These are phyloP conservation scores for Muscicapa adusta DNA, from an alignment of 2,113 vertebrate species.

Conservation along the genomic window DNA sequence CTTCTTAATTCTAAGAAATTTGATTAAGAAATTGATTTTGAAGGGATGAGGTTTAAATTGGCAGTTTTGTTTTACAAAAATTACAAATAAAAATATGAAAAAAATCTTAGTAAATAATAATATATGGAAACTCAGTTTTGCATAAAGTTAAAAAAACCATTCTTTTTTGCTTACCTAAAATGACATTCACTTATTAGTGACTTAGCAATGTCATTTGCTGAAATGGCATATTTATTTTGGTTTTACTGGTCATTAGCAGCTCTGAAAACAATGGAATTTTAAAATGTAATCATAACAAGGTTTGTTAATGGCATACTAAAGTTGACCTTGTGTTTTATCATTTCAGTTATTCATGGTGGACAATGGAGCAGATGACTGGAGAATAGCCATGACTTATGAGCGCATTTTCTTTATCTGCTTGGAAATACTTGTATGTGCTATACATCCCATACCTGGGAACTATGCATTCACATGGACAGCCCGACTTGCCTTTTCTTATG, in stretches of 20 bases:
- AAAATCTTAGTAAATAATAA: neutral
- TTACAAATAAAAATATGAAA: neutral
- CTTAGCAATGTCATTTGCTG: neutral
- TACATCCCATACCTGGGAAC: too few relatives aligned
- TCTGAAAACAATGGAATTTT: neutral
- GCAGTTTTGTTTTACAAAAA: neutral
- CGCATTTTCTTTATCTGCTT: constrained; percentile 97
- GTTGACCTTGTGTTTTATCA: constrained; percentile 61
- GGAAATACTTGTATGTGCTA: constrained; percentile 75
- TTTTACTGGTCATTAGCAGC: neutral
- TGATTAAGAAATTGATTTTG: neutral
- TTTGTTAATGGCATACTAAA: constrained; percentile 52
- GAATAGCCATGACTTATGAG: constrained; percentile 98
- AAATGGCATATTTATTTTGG: neutral
- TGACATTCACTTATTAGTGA: neutral
- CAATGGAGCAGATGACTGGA: constrained; percentile 96
- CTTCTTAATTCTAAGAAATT: neutral
- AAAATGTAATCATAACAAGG: neutral
- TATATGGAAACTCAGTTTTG: neutral
- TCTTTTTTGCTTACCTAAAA: neutral
- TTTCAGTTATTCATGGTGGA: constrained; percentile 96
- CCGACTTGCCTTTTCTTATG: constrained; percentile 85
- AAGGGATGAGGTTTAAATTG: neutral
- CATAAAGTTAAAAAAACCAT: neutral
- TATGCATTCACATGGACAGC: too few relatives aligned